Base-by-base conservation (phyloP, 2,888 invertebrate genomes). In the Pseudococcus jackbeardsleyi region DNA sequence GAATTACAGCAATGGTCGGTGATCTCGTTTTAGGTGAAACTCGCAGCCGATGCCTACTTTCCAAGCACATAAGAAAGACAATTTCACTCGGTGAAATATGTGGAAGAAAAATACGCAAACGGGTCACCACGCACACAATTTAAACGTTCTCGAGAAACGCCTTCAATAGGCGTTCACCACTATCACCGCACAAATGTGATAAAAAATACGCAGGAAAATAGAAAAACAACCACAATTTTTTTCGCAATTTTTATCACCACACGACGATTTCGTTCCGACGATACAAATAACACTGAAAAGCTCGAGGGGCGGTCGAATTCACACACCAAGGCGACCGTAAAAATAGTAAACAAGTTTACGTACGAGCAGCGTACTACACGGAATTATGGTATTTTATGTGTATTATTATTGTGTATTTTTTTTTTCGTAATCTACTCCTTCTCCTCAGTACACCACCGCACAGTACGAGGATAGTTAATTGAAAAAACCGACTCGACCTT, bases 371-470 rank as follows among this genome's bases (percentile, higher is more conserved):
- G 15, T 50, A 50, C 50, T 50, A 50, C 15, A 50, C 42, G 42
- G 17, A 64, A 19, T 64, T 64, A 22, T 64, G 26, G 26, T 33
- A 33, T 33, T 33, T 33, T 33, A 33, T 33, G 7, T 39, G 39
- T 39, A 64, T 64, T 64, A 64, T 72, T 72, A 54, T n/a, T 17
- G 54, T 54, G n/a, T 72, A 26, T 72, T 33, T 26, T 33, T 72
- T 33, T 72, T 72, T 72, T 72, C 72, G 72, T 72, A 72, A 72
- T 72, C 72, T 17, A 22, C 72, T 72, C 72, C 54, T 54, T 54
- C 50, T 50, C 50, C 12, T 7, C 4, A 1, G n/a, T n/a, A n/a
- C 54, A n/a, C 54, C n/a, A 42, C 5, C 12, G 48, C 54, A 54
- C 54, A 5, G 7, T 6, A n/a, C n/a, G 17, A 50, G 48, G 8